phyloP scores from a whole-genome alignment of 2,113 vertebrate species.

The Xenopus tropicalis region DNA sequence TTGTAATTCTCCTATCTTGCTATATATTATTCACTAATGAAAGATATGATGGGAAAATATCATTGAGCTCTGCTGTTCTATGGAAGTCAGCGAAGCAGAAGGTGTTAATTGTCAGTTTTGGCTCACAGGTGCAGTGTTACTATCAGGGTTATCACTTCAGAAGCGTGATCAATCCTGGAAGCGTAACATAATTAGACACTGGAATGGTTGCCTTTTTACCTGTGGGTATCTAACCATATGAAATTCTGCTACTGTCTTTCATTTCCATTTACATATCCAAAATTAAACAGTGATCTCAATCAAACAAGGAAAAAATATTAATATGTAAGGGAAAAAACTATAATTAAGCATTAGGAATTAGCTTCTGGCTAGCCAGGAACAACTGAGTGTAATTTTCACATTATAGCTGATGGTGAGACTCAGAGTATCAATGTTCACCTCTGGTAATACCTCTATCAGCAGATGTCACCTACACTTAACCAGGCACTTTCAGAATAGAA shows the following conservation, averaged over 20 bases:
- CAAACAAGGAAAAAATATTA: slow-evolving; percentile 41
- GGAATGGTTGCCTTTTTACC: slow-evolving; percentile 39
- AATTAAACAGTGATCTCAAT: slow-evolving; percentile 31
- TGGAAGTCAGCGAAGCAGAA: slow-evolving; percentile 32
- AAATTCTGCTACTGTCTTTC: slow-evolving; percentile 22
- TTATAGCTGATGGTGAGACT: slow-evolving; percentile 24
- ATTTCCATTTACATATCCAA: slow-evolving; percentile 42
- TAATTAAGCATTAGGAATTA: slow-evolving; percentile 40
- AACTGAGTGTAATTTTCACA: slow-evolving; percentile 38
- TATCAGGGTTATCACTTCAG: slow-evolving; percentile 42
- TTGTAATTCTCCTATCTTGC: not conserved
- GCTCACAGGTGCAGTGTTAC: slow-evolving; percentile 40
- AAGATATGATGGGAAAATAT: slow-evolving; percentile 11
- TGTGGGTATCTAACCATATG: slow-evolving; percentile 36
- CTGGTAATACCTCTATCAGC: slow-evolving; percentile 16
- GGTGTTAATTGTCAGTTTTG: slow-evolving; percentile 46
- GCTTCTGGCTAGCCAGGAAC: slow-evolving; percentile 33
- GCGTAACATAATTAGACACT: slow-evolving; percentile 42
- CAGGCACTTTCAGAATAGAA: not conserved
- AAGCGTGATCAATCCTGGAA: slow-evolving; percentile 45
- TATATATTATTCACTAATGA: not conserved
- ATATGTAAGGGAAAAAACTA: slow-evolving; percentile 26
- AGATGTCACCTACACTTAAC: not conserved
- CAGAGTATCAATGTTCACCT: slow-evolving; percentile 18
- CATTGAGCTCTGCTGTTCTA: slow-evolving; percentile 29